Evolutionary conservation across 2,888 invertebrate genomes (phyloP), one percentile per base, ranked within the genome.

Genomic region (Pristionchus japonicus): DNA sequence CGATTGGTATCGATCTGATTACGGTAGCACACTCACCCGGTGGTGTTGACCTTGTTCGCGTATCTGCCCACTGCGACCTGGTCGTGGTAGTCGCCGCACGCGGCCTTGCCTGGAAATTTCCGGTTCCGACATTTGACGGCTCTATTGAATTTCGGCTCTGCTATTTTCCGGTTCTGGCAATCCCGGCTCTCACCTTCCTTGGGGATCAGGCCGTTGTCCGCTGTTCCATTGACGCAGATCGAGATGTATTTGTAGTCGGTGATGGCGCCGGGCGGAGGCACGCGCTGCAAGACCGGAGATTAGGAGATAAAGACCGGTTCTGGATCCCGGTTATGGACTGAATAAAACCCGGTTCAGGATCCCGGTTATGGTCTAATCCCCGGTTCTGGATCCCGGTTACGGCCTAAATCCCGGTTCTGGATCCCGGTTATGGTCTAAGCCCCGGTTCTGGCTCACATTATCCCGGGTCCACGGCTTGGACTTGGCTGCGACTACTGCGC

Each of bases 41-140:
- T 94, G 23, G 91, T 90, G 89, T 94, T 94, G 52, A 93, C 93
- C 77, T 91, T 91, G 85, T 94, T 94, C 23, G 90, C 89, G 89
- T 94, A 94, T 31, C 90, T 90, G 74, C 94, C 94, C 20, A 92
- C 82, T 3, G 94, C 94, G 15, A 94, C 91, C 67, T 90, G 90
- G 61, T 87, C 87, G 27, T 80, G 87, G 57, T 80, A 87, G 40
- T 87, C 87, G 61, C 37, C 77, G 61, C 87, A 87, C 37, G 86
- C 43, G 9, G 11, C 23, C 34, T 67, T 70, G 34, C 86, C 86
- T 61, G 43, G 1, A 64, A 27, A 49, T 49, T 82, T 15, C 6
- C 83, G 52, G 52, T 52, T 49, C 43, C 3, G 20, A 23, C 43
- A 43, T 77, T 77, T 77, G 13, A 31, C 67, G 67, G 67, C 34